Base-by-base conservation (phyloP, 2,797 vertebrate species). In the Neoniphon sammara region DNA sequence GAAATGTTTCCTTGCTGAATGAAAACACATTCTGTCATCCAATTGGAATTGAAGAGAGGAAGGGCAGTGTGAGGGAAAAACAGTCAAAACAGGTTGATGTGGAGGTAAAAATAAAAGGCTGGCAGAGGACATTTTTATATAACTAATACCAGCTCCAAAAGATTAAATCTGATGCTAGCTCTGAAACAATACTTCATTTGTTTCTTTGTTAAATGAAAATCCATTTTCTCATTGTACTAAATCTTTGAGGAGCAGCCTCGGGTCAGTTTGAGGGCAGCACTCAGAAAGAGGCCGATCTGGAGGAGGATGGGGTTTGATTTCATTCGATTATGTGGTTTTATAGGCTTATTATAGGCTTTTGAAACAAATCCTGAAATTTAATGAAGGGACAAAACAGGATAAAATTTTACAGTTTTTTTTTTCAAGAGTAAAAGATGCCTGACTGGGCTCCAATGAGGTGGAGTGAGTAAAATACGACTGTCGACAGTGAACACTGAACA, bases 21-120 rank as follows among this genome's bases (percentile, higher is more conserved):
- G 34, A 18, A 53, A 80, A 36, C 10, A 34, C 44, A 63, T 83
- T n/a, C n/a, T n/a, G n/a, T n/a, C n/a, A n/a, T n/a, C n/a, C n/a
- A n/a, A n/a, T n/a, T n/a, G n/a, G n/a, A n/a, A n/a, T n/a, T n/a
- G n/a, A n/a, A n/a, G n/a, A n/a, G n/a, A n/a, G 12, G 42, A 36
- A 36, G 9, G 5, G 9, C 9, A 36, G 9, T 36, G 9, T 9
- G 9, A 44, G 42, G 42, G 3, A 46, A 20, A 44, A 20, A 10
- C 27, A n/a, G n/a, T 46, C 52, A 18, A 27, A 49, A 30, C 50
- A 66, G 46, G 53, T 55, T 67, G 21, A 66, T 7, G 10, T 69
- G 34, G 56, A 56, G 66, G 47, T 8, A 6, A 56, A 70, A 75
- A n/a, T n/a, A n/a, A 34, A 34, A 34, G 31, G 68, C 49, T 71